These are phyloP conservation scores for Prionace glauca DNA, from an alignment of 2,797 vertebrate species.

Conservation along the genomic window DNA sequence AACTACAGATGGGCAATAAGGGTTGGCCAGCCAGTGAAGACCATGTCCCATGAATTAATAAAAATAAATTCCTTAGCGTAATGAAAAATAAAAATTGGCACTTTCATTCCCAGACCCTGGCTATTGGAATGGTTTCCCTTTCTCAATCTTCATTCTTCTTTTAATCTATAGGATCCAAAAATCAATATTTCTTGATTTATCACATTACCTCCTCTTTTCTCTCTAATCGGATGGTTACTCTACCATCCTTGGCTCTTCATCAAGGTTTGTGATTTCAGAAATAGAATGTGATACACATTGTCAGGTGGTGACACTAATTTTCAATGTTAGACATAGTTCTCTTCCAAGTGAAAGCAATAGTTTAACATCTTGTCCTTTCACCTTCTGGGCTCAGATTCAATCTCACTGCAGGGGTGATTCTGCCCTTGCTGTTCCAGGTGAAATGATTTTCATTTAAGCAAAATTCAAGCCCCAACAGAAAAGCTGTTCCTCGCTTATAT, in stretches of 20 bases:
- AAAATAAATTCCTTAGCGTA: neutral
- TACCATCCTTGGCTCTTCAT: neutral
- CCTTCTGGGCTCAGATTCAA: neutral
- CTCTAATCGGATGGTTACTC: no score
- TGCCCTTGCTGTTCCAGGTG: neutral
- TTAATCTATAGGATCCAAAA: neutral
- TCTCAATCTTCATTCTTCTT: neutral
- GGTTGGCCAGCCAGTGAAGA: no score
- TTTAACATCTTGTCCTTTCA: neutral
- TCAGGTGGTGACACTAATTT: neutral
- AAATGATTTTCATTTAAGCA: neutral
- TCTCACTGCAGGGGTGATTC: neutral
- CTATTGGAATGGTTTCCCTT: neutral
- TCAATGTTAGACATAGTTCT: neutral
- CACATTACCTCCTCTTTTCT: neutral
- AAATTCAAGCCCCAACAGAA: no score
- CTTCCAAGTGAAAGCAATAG: neutral
- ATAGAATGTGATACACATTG: neutral
- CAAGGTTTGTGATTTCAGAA: neutral
- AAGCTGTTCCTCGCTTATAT: neutral
- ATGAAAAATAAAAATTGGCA: neutral
- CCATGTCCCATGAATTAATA: neutral
- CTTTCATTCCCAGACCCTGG: neutral
- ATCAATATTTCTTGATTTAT: neutral
- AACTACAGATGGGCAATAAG: no score